Evolutionary conservation across 2,797 vertebrate species (phyloP).

Genomic region (Iguana delicatissima): DNA sequence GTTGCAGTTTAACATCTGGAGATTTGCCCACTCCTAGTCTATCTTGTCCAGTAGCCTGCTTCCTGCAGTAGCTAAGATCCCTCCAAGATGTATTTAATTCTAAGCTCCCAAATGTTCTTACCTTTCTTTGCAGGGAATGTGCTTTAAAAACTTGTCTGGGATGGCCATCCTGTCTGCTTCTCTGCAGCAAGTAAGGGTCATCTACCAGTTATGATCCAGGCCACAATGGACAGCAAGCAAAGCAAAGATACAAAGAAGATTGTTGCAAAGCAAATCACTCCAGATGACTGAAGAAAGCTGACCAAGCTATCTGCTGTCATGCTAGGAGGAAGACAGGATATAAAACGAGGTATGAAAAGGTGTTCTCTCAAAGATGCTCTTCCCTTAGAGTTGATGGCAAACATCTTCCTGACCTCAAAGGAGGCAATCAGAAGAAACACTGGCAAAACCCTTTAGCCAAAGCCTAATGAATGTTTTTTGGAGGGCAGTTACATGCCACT

Average conservation of each 20-base stretch:
- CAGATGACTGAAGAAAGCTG: neutral
- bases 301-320: neutral
- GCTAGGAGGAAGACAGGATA: neutral
- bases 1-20: neutral
- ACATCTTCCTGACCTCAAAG: neutral
- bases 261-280: neutral
- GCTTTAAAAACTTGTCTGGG: neutral
- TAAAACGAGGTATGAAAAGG: too few species aligned
- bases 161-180: neutral
- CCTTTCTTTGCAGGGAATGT: neutral
- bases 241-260: neutral
- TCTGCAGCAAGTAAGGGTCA: neutral
- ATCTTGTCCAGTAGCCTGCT: neutral
- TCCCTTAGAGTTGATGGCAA: neutral
- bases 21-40: neutral
- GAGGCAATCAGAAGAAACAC: slow-evolving; percentile 7
- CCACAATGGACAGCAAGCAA: neutral
- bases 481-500: neutral
- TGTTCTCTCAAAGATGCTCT: neutral
- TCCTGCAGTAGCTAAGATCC: neutral
- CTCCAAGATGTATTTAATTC: neutral
- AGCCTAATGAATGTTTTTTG: neutral
- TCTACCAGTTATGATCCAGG: neutral
- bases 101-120: neutral
- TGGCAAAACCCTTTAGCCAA: neutral